Evolutionary conservation across 2,888 invertebrate genomes (phyloP).

Genomic region (Thymelicus sylvestris): DNA sequence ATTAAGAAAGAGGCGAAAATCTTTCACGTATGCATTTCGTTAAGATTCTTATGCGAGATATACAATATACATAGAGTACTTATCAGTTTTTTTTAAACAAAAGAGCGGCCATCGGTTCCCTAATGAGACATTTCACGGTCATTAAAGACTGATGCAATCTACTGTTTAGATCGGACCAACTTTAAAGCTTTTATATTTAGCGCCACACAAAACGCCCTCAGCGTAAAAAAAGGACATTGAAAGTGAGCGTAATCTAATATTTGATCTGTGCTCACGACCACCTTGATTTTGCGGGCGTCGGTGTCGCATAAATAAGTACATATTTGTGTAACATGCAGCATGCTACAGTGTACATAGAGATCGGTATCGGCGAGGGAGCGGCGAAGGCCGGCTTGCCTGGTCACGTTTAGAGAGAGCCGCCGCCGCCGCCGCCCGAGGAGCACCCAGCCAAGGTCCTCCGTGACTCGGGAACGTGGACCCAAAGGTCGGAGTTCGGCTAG

Average conservation of each 20-base stretch:
- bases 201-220: conserved; percentile 15
- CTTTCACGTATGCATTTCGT: no score
- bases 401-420: conserved; percentile 76
- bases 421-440: conserved; percentile 42
- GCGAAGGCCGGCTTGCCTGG: conserved; percentile 69
- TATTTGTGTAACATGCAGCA: conserved; percentile 6
- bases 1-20: no score
- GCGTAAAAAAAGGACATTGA: conserved; percentile 30
- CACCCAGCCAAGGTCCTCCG: conserved; percentile 70
- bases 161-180: conserved; percentile 7
- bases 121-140: background rate
- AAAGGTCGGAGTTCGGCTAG: conserved; percentile 71
- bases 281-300: conserved; percentile 33
- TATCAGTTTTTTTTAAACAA: background rate
- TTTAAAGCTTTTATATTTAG: conserved; percentile 5
- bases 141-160: background rate
- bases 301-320: conserved; percentile 25
- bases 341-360: conserved; percentile 47
- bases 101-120: background rate
- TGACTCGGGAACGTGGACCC: conserved; percentile 60
- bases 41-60: no score
- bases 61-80: no score
- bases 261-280: conserved; percentile 31
- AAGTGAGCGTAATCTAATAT: conserved; percentile 34
- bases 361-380: conserved; percentile 74